Evolutionary conservation across 2,888 invertebrate species (phyloP).

Genomic region (Epirrhoe alternata): DNA sequence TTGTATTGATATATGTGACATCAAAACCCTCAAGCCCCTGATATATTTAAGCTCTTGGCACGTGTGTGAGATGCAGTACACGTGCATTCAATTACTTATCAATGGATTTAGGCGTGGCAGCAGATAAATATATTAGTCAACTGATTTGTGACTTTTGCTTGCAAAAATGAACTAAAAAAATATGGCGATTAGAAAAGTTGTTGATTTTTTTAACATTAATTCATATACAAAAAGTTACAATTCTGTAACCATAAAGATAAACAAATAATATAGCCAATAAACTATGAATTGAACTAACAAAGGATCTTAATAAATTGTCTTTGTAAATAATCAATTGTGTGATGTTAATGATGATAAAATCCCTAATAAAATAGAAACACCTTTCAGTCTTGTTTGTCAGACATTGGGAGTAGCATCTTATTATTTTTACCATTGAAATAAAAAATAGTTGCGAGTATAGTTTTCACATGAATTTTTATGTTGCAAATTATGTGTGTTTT

Average conservation of each 20-base stretch:
- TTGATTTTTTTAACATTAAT: too few relatives aligned
- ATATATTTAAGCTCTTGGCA: slow-evolving; percentile 44
- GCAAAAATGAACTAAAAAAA: background rate
- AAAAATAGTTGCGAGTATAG: slow-evolving; percentile 14
- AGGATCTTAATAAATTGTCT: too few relatives aligned
- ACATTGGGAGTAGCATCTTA: background rate
- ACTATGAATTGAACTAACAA: too few relatives aligned
- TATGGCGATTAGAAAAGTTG: background rate
- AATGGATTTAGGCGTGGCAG: slow-evolving; percentile 39
- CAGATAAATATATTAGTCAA: slow-evolving; percentile 15
- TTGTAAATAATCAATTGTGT: too few relatives aligned
- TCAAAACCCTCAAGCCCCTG: slow-evolving; percentile 34
- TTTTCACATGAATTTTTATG: slow-evolving; percentile 37
- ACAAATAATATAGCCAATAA: too few relatives aligned
- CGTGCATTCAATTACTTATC: slow-evolving; percentile 73
- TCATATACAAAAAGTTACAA: too few relatives aligned
- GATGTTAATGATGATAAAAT: background rate
- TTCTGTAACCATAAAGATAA: too few relatives aligned
- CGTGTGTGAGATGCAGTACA: slow-evolving; percentile 60
- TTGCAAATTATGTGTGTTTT: slow-evolving; percentile 33
- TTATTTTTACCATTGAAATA: slow-evolving; percentile 10
- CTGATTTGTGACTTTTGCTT: slow-evolving; percentile 9
- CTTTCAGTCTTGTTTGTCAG: background rate
- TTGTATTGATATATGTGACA: slow-evolving; percentile 31
- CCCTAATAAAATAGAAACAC: background rate